Evolutionary conservation across 2,113 vertebrate genomes (phyloP).

Genomic region (Pleuronectes platessa): DNA sequence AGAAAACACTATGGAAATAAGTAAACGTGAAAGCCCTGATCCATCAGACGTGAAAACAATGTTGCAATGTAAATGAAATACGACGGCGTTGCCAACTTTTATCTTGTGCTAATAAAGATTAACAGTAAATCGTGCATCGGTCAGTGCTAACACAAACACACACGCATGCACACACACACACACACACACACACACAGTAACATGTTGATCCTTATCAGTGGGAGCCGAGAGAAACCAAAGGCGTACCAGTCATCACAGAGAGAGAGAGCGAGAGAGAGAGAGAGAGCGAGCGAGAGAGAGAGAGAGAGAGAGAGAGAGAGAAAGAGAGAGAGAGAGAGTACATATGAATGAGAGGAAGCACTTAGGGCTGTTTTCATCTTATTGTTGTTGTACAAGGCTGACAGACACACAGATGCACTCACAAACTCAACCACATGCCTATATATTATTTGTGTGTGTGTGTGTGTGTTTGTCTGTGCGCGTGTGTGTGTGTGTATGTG

Average conservation of each 20-base stretch:
- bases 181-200: conserved; percentile 9
- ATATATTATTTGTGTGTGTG: conserved; percentile 12
- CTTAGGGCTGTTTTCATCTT: conserved; percentile 81
- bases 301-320: neutral
- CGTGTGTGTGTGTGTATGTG: conserved; percentile 37
- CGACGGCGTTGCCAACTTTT: neutral
- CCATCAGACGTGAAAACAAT: conserved; percentile 24
- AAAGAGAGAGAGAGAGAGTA: conserved; percentile 48
- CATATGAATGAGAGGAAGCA: conserved; percentile 85
- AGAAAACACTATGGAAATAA: conserved; percentile 4
- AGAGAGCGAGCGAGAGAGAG: too few species aligned
- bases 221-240: conserved; percentile 49
- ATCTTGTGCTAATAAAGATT: conserved; percentile 12
- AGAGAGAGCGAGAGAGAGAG: conserved; percentile 17
- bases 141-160: conserved; percentile 16
- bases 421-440: conserved; percentile 35
- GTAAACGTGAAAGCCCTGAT: conserved; percentile 44
- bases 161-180: conserved; percentile 16
- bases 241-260: conserved; percentile 66
- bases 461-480: conserved; percentile 34
- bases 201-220: conserved; percentile 68
- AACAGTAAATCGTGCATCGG: conserved; percentile 3
- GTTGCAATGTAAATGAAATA: neutral
- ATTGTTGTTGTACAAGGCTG: conserved; percentile 76
- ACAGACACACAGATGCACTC: conserved; percentile 63